Conservation (phyloP, 2,888 invertebrate genomes). For the Acanthacorydalis orientalis region DNA sequence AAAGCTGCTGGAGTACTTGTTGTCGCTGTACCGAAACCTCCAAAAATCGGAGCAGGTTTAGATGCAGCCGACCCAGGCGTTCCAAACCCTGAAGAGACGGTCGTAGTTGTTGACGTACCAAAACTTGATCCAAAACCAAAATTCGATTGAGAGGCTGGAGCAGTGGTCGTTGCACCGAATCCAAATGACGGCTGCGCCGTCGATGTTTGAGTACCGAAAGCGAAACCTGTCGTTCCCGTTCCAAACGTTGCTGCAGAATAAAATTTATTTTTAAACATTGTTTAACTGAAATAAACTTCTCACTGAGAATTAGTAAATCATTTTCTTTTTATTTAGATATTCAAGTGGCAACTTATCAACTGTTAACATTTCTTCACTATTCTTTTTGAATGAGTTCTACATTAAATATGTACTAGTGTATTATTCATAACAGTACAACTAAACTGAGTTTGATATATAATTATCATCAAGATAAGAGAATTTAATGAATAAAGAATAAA, state of each 20-base stretch:
- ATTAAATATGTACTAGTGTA: too few relatives aligned
- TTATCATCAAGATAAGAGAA: neutral
- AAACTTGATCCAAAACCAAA: slow-evolving; percentile 32
- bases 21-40: slow-evolving; percentile 17
- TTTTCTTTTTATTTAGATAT: too few relatives aligned
- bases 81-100: slow-evolving; percentile 14
- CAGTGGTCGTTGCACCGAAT: slow-evolving; percentile 16
- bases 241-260: slow-evolving; percentile 7
- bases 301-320: too few relatives aligned
- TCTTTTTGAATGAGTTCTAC: too few relatives aligned
- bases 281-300: too few relatives aligned
- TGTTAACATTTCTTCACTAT: too few relatives aligned
- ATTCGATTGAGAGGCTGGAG: slow-evolving; percentile 12
- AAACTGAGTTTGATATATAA: neutral
- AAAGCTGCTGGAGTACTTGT: slow-evolving; percentile 13
- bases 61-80: slow-evolving; percentile 16
- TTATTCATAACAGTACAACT: too few relatives aligned
- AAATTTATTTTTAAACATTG: too few relatives aligned
- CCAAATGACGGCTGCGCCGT: slow-evolving; percentile 32
- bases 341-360: too few relatives aligned
- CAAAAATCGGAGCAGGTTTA: slow-evolving; percentile 12
- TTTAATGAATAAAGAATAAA: too few relatives aligned
- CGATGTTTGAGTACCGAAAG: slow-evolving; percentile 25
- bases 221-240: slow-evolving; percentile 27
- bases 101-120: slow-evolving; percentile 17